A percentile compares a stretch with the other conserved stretches of the same genome.
phyloP scores from a whole-genome alignment of 2,888 invertebrate genomes.

The Clistopyga incitator region DNA sequence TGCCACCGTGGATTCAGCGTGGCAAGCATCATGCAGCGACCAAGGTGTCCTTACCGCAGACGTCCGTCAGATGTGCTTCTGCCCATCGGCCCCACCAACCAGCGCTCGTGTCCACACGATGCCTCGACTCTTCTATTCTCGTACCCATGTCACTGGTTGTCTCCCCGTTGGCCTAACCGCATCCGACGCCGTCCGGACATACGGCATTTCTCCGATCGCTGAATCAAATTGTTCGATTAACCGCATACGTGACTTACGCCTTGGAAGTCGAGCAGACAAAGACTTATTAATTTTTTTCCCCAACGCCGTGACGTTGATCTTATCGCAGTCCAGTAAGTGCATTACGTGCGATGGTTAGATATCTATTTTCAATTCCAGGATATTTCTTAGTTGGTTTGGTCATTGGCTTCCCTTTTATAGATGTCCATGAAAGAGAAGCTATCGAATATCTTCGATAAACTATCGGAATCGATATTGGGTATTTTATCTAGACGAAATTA shows the following conservation, averaged over 20 bases:
- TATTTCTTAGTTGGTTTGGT: neutral
- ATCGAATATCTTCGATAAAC: neutral
- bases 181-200: neutral
- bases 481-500: neutral
- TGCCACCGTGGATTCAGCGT: conserved; percentile 36
- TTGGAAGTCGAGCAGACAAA: neutral
- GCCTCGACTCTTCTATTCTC: neutral
- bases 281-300: neutral
- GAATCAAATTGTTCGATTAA: neutral
- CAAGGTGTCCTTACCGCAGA: conserved; percentile 50
- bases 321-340: neutral
- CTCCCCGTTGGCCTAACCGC: conserved; percentile 7
- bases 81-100: conserved; percentile 32
- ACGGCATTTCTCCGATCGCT: conserved; percentile 7
- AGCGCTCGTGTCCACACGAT: neutral
- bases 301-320: neutral
- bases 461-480: neutral
- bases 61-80: conserved; percentile 49
- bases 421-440: neutral
- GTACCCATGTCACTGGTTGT: conserved; percentile 28
- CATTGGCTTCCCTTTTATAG: neutral
- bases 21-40: conserved; percentile 18
- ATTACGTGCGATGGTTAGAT: conserved; percentile 4
- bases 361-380: neutral
- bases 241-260: neutral